Evolutionary conservation across 2,113 vertebrate genomes (phyloP).

Genomic region (Chloropsis cyanopogon): DNA sequence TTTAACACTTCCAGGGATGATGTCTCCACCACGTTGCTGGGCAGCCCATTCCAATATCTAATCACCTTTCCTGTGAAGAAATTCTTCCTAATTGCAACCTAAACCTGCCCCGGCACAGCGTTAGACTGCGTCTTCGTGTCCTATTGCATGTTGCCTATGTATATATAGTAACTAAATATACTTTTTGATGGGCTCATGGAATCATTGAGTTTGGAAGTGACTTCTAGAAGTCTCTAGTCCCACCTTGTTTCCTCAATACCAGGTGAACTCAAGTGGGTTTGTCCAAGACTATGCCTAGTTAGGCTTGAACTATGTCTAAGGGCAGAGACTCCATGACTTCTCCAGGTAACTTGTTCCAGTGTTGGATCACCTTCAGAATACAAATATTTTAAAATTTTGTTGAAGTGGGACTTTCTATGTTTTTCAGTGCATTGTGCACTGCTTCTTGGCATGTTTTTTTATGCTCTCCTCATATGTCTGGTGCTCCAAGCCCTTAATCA

Average conservation of each 20-base stretch:
- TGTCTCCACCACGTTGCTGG: neutral
- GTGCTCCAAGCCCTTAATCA: neutral
- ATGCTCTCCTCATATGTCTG: neutral
- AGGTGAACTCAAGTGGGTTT: rapidly evolving
- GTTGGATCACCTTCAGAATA: neutral
- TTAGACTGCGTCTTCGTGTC: neutral
- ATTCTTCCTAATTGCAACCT: neutral
- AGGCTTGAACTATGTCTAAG: neutral
- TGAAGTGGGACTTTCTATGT: neutral
- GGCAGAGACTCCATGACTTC: neutral
- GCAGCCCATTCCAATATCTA: neutral
- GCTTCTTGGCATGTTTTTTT: neutral
- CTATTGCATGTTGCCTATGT: neutral
- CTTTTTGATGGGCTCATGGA: neutral
- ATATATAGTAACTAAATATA: neutral
- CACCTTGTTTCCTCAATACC: neutral
- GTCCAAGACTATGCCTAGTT: neutral
- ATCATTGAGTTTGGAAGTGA: neutral
- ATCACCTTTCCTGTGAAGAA: neutral
- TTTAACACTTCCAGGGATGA: neutral
- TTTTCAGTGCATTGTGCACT: neutral
- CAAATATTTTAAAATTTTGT: neutral
- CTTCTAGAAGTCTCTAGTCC: neutral
- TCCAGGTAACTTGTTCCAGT: neutral
- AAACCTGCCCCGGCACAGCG: neutral